Evolutionary conservation across 2,113 vertebrate species (phyloP).

Genomic region (Pogonocichla stellata): DNA sequence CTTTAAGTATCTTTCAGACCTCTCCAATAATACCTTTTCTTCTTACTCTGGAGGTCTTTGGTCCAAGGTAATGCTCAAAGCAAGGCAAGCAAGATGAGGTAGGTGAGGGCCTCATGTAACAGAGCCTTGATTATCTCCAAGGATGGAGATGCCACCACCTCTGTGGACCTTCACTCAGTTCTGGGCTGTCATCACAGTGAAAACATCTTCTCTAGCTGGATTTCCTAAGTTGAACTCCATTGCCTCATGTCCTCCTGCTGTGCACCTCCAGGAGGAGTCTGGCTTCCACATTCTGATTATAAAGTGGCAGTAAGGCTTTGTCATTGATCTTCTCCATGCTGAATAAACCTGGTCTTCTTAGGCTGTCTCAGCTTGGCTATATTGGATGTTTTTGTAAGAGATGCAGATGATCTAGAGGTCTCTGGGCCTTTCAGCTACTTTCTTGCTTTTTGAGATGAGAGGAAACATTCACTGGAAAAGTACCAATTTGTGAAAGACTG

Average conservation of each 20-base stretch:
- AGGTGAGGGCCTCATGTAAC: background rate
- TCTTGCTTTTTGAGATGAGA: background rate
- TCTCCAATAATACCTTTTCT: background rate
- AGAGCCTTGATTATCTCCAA: background rate
- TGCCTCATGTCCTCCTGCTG: background rate
- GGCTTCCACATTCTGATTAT: background rate
- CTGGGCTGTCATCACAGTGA: accelerated
- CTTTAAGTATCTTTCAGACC: background rate
- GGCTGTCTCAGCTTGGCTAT: background rate
- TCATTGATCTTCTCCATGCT: accelerated
- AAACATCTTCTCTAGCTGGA: background rate
- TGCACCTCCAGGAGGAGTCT: background rate
- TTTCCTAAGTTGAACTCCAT: background rate
- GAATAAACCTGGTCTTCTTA: background rate
- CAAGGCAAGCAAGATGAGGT: background rate
- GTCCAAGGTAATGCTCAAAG: background rate
- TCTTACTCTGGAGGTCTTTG: background rate
- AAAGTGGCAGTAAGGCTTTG: background rate
- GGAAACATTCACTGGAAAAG: background rate
- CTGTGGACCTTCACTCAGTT: background rate
- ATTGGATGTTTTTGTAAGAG: background rate
- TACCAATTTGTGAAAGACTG: background rate
- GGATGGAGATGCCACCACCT: background rate
- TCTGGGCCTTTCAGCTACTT: background rate
- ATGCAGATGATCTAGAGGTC: background rate